These are phyloP conservation scores for Gymnobelideus leadbeateri DNA, from an alignment of 2,113 vertebrate species.

Conservation along the genomic window DNA sequence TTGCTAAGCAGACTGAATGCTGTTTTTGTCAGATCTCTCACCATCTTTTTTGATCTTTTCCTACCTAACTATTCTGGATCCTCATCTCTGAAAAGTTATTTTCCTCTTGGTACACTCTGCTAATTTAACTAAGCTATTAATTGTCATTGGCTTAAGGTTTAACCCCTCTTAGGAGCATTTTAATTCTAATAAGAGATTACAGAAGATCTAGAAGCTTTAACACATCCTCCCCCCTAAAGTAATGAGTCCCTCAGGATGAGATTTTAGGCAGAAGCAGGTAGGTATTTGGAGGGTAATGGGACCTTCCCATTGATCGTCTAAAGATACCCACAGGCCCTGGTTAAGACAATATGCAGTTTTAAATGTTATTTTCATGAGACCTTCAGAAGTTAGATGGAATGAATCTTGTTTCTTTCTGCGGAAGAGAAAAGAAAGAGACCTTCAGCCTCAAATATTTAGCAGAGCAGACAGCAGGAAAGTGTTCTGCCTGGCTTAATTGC, in stretches of 20 bases:
- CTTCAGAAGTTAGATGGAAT: not conserved
- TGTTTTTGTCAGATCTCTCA: not conserved
- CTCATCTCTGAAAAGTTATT: not conserved
- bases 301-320: not conserved
- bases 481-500: constrained; percentile 2
- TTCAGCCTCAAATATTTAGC: not conserved
- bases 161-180: not conserved
- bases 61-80: not conserved
- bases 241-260: not conserved
- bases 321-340: not conserved
- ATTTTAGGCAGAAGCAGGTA: not conserved
- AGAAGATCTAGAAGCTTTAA: not conserved
- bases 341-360: not conserved
- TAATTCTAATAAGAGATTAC: not conserved
- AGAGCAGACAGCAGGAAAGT: not conserved
- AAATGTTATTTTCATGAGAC: not conserved
- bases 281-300: not conserved
- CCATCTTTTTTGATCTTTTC: not conserved
- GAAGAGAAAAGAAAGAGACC: not conserved
- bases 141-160: not conserved
- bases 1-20: not conserved
- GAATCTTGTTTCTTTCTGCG: not conserved
- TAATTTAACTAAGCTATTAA: not conserved
- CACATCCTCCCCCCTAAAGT: not conserved
- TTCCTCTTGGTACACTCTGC: not conserved